A percentile compares a stretch with the other conserved stretches of the same genome.
These are phyloP conservation scores for Serrognathus titanus DNA, from an alignment of 2,888 invertebrate genomes.

Conservation along the genomic window DNA sequence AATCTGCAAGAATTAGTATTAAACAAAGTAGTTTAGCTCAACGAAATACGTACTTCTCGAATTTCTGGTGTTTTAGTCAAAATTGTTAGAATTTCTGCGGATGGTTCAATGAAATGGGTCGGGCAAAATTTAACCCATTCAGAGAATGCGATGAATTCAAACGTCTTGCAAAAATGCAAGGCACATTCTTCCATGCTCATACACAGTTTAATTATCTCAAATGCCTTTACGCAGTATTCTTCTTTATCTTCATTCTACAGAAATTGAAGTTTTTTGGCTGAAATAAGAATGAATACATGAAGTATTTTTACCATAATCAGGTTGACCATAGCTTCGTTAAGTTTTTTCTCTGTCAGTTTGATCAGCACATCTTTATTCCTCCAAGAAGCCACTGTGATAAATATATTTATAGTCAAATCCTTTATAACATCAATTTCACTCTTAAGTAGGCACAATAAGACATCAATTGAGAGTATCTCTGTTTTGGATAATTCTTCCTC, in stretches of 20 bases:
- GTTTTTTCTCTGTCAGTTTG: neutral
- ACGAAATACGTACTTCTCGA: constrained; percentile 1
- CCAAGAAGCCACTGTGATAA: neutral
- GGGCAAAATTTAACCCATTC: neutral
- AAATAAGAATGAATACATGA: neutral
- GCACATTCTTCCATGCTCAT: neutral
- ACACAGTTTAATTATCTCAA: neutral
- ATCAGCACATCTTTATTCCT: neutral
- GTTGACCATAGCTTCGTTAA: neutral
- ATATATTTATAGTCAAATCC: neutral
- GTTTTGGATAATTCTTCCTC: neutral
- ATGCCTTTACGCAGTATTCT: neutral
- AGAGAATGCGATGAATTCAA: constrained; percentile 1
- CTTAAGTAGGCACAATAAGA: neutral
- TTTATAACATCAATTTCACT: neutral
- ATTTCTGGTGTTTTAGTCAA: neutral
- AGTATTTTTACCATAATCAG: neutral
- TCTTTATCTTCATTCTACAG: neutral
- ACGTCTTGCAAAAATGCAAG: neutral
- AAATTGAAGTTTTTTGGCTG: too few relatives aligned
- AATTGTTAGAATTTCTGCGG: neutral
- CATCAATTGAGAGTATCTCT: neutral
- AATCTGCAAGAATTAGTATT: constrained; percentile 1
- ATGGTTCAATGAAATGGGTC: neutral
- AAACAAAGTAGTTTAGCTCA: neutral